Conservation (phyloP, 2,113 vertebrate genomes). For the Lamprotornis superbus region DNA sequence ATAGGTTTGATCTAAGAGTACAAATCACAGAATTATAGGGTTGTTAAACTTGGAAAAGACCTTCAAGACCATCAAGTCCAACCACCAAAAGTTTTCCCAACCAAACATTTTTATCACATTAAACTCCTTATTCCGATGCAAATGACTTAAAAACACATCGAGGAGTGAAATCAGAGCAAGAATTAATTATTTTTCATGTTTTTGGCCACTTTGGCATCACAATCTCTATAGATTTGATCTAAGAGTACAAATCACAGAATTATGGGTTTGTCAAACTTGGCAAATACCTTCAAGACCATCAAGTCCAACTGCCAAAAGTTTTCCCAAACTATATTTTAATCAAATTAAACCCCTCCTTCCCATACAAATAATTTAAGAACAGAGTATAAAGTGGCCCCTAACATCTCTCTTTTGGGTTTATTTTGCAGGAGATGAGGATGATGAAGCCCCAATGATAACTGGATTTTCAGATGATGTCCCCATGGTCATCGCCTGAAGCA, state of each 20-base stretch:
- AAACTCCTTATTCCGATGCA: neutral
- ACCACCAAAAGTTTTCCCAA: neutral
- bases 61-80: neutral
- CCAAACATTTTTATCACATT: neutral
- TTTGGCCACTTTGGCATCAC: neutral
- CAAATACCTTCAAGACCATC: neutral
- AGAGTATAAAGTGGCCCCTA: neutral
- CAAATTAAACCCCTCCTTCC: neutral
- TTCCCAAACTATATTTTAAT: neutral
- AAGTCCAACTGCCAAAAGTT: neutral
- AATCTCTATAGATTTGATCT: neutral
- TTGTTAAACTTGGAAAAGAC: fast-evolving
- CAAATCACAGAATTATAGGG: fast-evolving
- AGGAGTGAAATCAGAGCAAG: neutral
- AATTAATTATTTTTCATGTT: neutral
- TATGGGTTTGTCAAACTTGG: neutral
- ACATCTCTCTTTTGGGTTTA: neutral
- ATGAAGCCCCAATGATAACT: constrained; percentile 96
- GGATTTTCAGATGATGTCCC: constrained; percentile 98
- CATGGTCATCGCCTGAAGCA: constrained; percentile 95
- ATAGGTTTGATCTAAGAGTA: neutral
- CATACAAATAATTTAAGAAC: neutral
- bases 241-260: neutral
- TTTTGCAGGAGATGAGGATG: constrained; percentile 90
- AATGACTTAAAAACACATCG: neutral